phyloP scores from a whole-genome alignment of 2,797 vertebrate species.

The Limosa lapponica region DNA sequence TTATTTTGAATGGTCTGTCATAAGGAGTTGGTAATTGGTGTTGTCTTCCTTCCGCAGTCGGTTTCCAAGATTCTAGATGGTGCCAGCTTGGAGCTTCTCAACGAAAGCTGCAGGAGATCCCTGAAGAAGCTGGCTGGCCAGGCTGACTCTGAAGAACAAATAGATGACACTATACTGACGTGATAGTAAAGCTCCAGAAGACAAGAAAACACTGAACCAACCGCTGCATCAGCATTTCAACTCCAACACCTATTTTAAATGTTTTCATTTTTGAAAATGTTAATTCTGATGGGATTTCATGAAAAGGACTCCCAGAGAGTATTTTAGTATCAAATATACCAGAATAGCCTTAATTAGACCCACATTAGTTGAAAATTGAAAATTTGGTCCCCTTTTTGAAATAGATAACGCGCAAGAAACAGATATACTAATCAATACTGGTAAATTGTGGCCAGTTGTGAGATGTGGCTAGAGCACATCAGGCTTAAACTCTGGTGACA shows the following conservation, averaged over 20 bases:
- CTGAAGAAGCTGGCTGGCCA: constrained; percentile 91
- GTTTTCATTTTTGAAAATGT: constrained; percentile 85
- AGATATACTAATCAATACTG: constrained; percentile 6
- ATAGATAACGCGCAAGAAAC: neutral
- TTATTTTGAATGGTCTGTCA: neutral
- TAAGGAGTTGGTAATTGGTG: neutral
- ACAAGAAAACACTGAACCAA: neutral
- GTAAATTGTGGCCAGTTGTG: constrained; percentile 3
- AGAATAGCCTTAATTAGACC: constrained; percentile 83
- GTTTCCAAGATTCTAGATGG: constrained; percentile 91
- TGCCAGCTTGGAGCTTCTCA: constrained; percentile 92
- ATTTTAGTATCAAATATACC: constrained; percentile 78
- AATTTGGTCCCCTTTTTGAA: constrained; percentile 66
- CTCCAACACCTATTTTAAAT: constrained; percentile 67
- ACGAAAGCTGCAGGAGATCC: constrained; percentile 90
- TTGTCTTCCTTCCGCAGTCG: constrained; percentile 74
- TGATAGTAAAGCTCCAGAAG: constrained; percentile 75
- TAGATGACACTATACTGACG: constrained; percentile 97
- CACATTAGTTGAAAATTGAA: constrained; percentile 64
- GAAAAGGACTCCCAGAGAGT: constrained; percentile 76
- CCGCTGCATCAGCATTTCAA: constrained; percentile 51
- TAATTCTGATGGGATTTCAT: constrained; percentile 75
- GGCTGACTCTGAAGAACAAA: constrained; percentile 91
- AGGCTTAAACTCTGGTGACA: constrained; percentile 36
- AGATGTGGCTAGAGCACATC: constrained; percentile 26